Conservation (phyloP, 2,888 invertebrate species). For the Ectobius pallidus region DNA sequence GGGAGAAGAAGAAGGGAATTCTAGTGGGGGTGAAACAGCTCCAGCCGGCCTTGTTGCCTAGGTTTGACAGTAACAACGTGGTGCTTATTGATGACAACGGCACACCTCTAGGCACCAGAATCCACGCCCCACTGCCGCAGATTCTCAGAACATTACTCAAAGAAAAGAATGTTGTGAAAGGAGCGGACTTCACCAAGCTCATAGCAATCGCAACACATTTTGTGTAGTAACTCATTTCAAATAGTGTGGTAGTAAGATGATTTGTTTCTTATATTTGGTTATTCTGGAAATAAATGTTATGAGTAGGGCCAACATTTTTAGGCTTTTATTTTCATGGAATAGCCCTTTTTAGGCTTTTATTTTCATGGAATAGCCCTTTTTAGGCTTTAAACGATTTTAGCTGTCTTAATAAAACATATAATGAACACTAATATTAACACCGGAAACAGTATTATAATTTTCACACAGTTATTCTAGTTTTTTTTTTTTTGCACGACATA, state of each 20-base stretch:
- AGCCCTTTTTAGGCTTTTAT: too few species aligned
- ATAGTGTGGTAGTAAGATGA: too few species aligned
- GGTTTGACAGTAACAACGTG: conserved; percentile 94
- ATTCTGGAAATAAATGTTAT: too few species aligned
- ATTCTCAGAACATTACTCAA: conserved; percentile 83
- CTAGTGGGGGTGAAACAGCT: conserved; percentile 86
- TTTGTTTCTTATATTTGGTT: too few species aligned
- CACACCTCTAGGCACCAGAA: conserved; percentile 91
- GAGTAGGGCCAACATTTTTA: conserved; percentile 7
- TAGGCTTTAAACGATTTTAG: too few species aligned
- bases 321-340: too few species aligned
- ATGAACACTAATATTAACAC: too few species aligned
- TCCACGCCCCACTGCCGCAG: conserved; percentile 94
- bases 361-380: too few species aligned
- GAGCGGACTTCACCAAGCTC: conserved; percentile 91
- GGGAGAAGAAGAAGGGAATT: conserved; percentile 93
- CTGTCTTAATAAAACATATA: too few species aligned
- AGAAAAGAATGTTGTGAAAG: conserved; percentile 78
- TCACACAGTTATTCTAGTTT: too few species aligned
- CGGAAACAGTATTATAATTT: too few species aligned
- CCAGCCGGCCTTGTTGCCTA: conserved; percentile 81
- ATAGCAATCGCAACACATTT: conserved; percentile 88
- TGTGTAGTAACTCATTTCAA: conserved; percentile 62
- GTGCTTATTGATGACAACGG: conserved; percentile 96
- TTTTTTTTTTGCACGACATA: too few species aligned